A percentile compares a stretch with the other conserved stretches of the same genome.
Evolutionary conservation across 2,113 vertebrate genomes (phyloP).

Genomic region (Acinonyx jubatus): DNA sequence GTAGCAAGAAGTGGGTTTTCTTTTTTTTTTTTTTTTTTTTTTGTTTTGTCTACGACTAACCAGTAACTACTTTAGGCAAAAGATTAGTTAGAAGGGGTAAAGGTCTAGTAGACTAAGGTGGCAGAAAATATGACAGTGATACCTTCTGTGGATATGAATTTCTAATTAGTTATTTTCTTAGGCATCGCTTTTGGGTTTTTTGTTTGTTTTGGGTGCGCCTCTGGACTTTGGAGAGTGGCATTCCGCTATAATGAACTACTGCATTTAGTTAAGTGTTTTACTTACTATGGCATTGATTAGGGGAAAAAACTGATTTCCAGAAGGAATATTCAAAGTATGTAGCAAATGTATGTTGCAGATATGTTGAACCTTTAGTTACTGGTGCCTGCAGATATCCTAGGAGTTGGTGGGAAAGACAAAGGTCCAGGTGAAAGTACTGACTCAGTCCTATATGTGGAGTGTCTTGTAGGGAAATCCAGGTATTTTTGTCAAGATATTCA

Average conservation of each 20-base stretch:
- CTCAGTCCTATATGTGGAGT: too few species aligned
- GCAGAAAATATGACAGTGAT: not conserved
- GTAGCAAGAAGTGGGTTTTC: not conserved
- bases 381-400: not conserved
- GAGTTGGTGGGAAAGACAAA: not conserved
- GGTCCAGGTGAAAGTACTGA: not conserved
- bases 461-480: not conserved
- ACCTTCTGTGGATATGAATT: not conserved
- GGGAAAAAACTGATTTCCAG: not conserved
- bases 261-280: not conserved
- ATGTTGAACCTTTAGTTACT: not conserved
- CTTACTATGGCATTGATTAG: not conserved
- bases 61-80: not conserved
- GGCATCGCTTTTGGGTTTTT: not conserved
- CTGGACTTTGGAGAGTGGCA: not conserved
- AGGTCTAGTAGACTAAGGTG: not conserved
- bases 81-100: not conserved
- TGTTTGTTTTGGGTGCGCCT: not conserved
- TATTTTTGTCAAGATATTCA: not conserved
- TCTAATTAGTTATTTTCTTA: not conserved
- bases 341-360: not conserved
- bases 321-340: not conserved
- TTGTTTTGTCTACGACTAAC: too few species aligned
- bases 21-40: not conserved
- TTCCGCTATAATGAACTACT: not conserved